phyloP scores from a whole-genome alignment of 2,113 vertebrate genomes.

The Corythoichthys haematopterus region DNA sequence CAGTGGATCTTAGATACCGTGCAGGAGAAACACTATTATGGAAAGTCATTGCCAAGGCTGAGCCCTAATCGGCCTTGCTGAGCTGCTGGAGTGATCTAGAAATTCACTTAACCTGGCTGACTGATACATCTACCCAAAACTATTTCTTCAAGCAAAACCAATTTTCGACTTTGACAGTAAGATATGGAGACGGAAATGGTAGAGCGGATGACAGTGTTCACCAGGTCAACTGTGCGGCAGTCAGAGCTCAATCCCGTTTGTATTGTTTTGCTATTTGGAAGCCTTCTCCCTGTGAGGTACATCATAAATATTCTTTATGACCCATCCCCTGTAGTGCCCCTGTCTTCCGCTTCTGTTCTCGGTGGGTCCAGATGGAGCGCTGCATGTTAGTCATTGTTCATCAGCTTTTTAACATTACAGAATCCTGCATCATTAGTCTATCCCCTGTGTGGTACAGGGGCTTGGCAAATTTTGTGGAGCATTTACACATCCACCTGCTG shows the following conservation, averaged over 20 bases:
- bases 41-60: constrained; percentile 39
- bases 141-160: constrained; percentile 49
- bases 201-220: neutral
- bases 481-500: constrained; percentile 45
- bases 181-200: constrained; percentile 42
- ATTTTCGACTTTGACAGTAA: constrained; percentile 49
- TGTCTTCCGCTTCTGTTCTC: constrained; percentile 29
- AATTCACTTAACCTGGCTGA: constrained; percentile 30
- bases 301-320: constrained; percentile 57
- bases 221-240: constrained; percentile 17
- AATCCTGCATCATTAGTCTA: constrained; percentile 58
- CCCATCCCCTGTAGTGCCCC: constrained; percentile 18
- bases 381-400: constrained; percentile 54
- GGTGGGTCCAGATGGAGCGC: constrained; percentile 59
- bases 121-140: constrained; percentile 31
- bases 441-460: constrained; percentile 42
- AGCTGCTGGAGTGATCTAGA: constrained; percentile 26
- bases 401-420: constrained; percentile 54
- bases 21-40: constrained; percentile 50
- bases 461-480: constrained; percentile 38
- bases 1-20: constrained; percentile 38
- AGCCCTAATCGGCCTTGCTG: constrained; percentile 29
- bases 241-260: constrained; percentile 37
- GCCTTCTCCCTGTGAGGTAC: constrained; percentile 18
- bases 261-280: constrained; percentile 22